phyloP scores from a whole-genome alignment of 53 echinoderm and acorn worm genomes.

The Hippasteria phrygiana region DNA sequence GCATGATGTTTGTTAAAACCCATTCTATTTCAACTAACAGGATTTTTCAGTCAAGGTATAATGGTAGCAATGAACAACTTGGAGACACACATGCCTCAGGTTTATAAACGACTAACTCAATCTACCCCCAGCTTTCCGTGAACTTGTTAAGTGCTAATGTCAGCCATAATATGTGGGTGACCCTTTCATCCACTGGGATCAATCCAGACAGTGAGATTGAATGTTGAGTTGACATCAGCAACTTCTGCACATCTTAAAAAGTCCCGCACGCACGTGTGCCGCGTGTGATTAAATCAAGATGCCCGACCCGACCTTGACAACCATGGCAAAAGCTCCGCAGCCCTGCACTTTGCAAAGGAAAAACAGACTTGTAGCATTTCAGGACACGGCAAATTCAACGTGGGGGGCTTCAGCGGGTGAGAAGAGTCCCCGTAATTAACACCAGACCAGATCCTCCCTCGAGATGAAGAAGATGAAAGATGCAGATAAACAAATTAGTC shows the following conservation, averaged over 20 bases:
- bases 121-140: too few relatives aligned
- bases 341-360: background rate
- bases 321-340: background rate
- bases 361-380: constrained; percentile 48
- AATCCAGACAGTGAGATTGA: too few relatives aligned
- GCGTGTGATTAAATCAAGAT: constrained; percentile 28
- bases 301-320: constrained; percentile 35
- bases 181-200: background rate
- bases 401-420: background rate
- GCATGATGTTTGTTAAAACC: too few relatives aligned
- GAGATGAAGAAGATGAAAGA: constrained; percentile 44
- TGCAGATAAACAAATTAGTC: constrained; percentile 55
- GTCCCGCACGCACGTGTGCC: background rate
- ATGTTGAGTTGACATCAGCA: background rate
- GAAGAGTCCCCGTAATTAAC: constrained; percentile 44
- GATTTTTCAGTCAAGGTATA: too few relatives aligned
- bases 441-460: constrained; percentile 29
- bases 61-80: too few relatives aligned
- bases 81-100: too few relatives aligned
- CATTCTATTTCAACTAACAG: too few relatives aligned
- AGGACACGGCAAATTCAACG: constrained; percentile 9
- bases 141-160: too few relatives aligned
- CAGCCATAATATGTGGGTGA: too few relatives aligned
- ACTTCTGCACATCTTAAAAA: background rate
- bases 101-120: too few relatives aligned